These are phyloP conservation scores for Microtus ochrogaster DNA, from an alignment of 2,113 vertebrate species.

Conservation along the genomic window DNA sequence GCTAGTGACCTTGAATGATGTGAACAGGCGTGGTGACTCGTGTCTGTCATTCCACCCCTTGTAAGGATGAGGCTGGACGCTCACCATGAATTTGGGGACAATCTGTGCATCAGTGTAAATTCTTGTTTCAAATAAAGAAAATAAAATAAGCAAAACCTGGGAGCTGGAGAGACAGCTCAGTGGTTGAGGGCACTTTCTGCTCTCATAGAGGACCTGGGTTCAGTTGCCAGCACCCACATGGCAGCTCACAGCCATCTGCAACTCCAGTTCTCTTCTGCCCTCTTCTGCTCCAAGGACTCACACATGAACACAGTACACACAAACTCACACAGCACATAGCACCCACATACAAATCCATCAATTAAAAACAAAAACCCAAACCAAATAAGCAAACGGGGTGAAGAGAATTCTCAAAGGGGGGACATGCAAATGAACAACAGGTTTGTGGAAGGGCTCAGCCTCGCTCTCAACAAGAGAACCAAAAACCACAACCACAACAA, in stretches of 20 bases:
- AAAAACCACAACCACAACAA: not conserved
- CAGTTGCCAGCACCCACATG: not conserved
- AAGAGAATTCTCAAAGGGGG: not conserved
- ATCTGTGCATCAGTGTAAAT: not conserved
- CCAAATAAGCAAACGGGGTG: not conserved
- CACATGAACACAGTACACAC: too few species aligned
- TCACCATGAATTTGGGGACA: not conserved
- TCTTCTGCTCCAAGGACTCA: not conserved
- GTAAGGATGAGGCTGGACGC: not conserved
- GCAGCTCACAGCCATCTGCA: not conserved
- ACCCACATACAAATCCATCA: not conserved
- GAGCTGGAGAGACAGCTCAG: not conserved
- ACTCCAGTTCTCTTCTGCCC: not conserved
- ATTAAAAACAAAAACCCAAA: not conserved
- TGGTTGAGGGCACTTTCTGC: not conserved
- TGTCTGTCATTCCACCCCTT: not conserved
- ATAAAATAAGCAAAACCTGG: not conserved
- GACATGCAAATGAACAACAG: not conserved
- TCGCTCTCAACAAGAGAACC: not conserved
- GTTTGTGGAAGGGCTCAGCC: not conserved
- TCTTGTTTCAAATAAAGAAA: not conserved
- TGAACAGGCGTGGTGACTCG: not conserved
- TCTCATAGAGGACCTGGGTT: not conserved
- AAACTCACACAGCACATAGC: not conserved
- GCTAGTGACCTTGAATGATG: not conserved